Conservation (phyloP, 2,113 vertebrate species). For the Burhinus oedicnemus region DNA sequence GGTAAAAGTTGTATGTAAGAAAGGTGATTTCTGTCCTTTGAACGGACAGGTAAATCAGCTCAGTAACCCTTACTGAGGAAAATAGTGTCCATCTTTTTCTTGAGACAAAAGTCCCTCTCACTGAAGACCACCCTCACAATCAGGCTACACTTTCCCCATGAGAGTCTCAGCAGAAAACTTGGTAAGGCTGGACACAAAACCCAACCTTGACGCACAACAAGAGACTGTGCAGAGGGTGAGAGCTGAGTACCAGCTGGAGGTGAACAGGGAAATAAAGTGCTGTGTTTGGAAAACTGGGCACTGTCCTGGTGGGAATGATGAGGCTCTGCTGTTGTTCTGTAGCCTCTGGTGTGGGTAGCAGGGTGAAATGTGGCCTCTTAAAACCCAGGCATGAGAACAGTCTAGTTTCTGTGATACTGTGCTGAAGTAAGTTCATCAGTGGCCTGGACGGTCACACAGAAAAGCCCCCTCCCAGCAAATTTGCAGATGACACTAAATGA, state of each 20-base stretch:
- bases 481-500: not conserved
- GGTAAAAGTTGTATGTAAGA: not conserved
- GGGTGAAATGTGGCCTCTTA: not conserved
- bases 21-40: not conserved
- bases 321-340: not conserved
- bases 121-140: not conserved
- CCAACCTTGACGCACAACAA: not conserved
- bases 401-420: not conserved
- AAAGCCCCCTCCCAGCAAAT: not conserved
- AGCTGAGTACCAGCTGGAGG: not conserved
- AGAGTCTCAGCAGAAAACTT: not conserved
- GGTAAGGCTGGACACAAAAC: not conserved
- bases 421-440: not conserved
- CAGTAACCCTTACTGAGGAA: not conserved
- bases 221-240: not conserved
- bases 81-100: not conserved
- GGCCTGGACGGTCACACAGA: not conserved
- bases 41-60: not conserved
- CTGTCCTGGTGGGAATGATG: not conserved
- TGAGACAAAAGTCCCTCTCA: accelerated
- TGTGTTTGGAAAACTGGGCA: not conserved
- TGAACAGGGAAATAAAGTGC: not conserved
- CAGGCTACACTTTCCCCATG: accelerated
- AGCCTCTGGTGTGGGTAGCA: accelerated
- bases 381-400: not conserved